Evolutionary conservation across 2,113 vertebrate species (phyloP), one percentile per base, ranked within the genome.

Genomic region (Tenrec ecaudatus): DNA sequence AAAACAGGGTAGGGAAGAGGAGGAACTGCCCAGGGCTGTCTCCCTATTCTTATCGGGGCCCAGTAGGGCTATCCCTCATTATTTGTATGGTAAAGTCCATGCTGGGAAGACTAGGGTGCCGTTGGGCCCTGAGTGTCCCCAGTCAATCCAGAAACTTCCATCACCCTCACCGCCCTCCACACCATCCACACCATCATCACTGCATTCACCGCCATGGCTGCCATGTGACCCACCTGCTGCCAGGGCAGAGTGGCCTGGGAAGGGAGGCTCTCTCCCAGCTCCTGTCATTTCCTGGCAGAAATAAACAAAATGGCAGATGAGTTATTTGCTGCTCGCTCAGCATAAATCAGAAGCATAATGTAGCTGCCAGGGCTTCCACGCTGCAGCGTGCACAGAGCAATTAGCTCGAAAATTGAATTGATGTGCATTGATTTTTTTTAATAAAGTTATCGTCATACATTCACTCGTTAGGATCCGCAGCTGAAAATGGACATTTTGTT

Each of bases 21-120:
- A 9, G 31, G 3, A 2, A 1, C 3, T 11, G 33, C 36, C 31
- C 15, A 0, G 3, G 36, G 1, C 40, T 29, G 14, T 43, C 5
- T 77, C 43, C 29, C 43, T 29, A 17, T 17, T 29, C 76, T 15
- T 29, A 33, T 38, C 7, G 0, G 0, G 33, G 4, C 17, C 29
- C 0, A 0, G 58, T 16, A 0, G 0, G 2, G 53, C 15, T 2
- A 11, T 36, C 6, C 43, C 17, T 7, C 0, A 0, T 10, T 69
- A 3, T 1, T 33, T 9, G 71, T 1, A 0, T 25, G 9, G 6
- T 8, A 79, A 38, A 0, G 1, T 3, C 20, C 1, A 4, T 0
- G 33, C 29, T 7, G 16, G 66, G 57, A 8, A 4, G n/a, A 47
- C 36, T 4, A 3, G 27, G 36, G 43, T 43, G 4, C 9, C 47